Evolutionary conservation across 2,113 vertebrate genomes (phyloP).

Genomic region (Gadus chalcogrammus): DNA sequence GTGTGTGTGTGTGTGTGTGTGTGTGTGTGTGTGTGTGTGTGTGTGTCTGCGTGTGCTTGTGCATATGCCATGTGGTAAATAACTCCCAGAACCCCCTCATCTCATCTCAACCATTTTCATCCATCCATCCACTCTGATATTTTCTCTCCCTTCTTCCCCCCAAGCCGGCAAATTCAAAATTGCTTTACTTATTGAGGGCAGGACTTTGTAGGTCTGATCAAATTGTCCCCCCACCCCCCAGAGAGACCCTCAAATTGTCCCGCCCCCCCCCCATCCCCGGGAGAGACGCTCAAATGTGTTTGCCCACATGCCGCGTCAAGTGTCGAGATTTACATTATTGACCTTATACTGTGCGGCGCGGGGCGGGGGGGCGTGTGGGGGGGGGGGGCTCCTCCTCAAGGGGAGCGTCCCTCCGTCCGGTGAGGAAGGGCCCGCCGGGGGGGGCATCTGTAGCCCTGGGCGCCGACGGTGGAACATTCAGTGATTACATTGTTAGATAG

Average conservation of each 20-base stretch:
- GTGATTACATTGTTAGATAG: no score
- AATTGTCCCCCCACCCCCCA: conserved; percentile 28
- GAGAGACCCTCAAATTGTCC: conserved; percentile 15
- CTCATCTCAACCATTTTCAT: background rate
- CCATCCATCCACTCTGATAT: conserved; percentile 1
- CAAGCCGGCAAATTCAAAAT: conserved; percentile 18
- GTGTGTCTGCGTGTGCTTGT: background rate
- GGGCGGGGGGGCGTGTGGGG: conserved; percentile 1
- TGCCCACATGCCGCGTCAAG: background rate
- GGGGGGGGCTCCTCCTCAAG: no score
- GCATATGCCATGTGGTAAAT: background rate
- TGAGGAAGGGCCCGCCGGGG: no score
- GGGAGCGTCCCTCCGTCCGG: no score
- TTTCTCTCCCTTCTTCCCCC: conserved; percentile 4
- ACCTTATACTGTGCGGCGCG: conserved; percentile 23
- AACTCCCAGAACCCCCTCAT: background rate
- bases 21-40: no score
- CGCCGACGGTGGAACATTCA: no score
- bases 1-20: no score
- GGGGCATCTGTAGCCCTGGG: no score
- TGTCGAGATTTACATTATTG: conserved; percentile 46
- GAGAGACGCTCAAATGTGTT: conserved; percentile 23
- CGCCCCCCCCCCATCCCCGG: background rate
- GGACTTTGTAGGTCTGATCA: conserved; percentile 43
- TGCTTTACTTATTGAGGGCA: conserved; percentile 35